A percentile compares a stretch with the other conserved stretches of the same genome.
These are phyloP conservation scores for Adelosebastes latens DNA, from an alignment of 2,797 vertebrate species.

Conservation along the genomic window DNA sequence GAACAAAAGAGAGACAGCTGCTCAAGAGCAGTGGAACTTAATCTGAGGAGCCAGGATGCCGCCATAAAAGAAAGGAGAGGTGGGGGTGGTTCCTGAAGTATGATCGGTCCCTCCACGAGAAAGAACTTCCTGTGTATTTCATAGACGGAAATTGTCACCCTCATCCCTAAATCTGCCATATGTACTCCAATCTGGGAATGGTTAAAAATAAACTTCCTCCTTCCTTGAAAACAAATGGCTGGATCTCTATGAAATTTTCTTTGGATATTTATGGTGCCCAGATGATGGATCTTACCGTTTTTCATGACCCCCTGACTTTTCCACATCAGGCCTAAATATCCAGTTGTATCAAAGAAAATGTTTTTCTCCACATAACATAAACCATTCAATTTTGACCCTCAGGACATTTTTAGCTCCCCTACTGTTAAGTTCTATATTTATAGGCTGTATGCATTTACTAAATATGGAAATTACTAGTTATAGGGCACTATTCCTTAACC, in stretches of 20 bases:
- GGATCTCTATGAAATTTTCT: neutral
- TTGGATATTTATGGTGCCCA: neutral
- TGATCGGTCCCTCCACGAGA: neutral
- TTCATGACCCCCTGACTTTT: neutral
- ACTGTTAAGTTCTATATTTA: neutral
- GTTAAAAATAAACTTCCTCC: neutral
- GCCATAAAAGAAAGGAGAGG: conserved; percentile 28
- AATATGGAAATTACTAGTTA: neutral
- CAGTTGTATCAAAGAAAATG: neutral
- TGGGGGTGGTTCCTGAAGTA: conserved; percentile 19
- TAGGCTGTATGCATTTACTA: neutral
- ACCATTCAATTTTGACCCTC: neutral
- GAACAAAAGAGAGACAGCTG: conserved; percentile 72
- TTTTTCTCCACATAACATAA: neutral
- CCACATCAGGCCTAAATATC: neutral
- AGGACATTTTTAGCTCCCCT: neutral
- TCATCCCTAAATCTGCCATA: conserved; percentile 22
- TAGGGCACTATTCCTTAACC: neutral
- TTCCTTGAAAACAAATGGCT: neutral
- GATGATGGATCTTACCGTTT: neutral
- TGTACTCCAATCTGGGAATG: conserved; percentile 11
- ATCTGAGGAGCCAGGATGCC: conserved; percentile 44
- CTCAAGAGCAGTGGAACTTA: conserved; percentile 39
- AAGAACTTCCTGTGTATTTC: conserved; percentile 52
- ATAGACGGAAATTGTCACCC: conserved; percentile 19